These are phyloP conservation scores for Ianthella basta DNA, from an alignment of 37 sponge, comb jelly and placozoan species.

Conservation along the genomic window DNA sequence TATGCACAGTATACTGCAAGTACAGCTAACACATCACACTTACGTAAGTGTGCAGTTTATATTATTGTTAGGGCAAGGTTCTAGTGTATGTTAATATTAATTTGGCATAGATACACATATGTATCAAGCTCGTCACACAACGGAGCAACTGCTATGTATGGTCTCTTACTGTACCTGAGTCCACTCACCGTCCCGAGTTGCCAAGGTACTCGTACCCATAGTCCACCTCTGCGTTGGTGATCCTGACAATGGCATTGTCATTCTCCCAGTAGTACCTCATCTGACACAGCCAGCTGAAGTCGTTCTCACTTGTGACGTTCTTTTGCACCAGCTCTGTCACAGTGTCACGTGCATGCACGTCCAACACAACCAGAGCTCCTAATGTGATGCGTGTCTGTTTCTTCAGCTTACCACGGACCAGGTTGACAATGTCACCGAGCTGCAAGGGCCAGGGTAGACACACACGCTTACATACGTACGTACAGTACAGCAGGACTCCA, in stretches of 20 bases:
- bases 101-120: no score
- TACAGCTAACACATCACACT: no score
- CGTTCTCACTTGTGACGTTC: conserved; percentile 86
- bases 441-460: conserved; percentile 15
- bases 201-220: conserved; percentile 99
- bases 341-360: conserved; percentile 96
- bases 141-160: not conserved
- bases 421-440: conserved; percentile 88
- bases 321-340: conserved; percentile 82
- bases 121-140: no score
- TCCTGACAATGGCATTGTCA: conserved; percentile 69
- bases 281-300: conserved; percentile 98
- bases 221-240: conserved; percentile 89
- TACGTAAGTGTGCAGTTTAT: no score
- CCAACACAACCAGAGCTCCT: conserved; percentile 94
- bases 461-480: no score
- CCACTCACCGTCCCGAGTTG: conserved; percentile 83
- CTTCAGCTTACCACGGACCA: conserved; percentile 95
- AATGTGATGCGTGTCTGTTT: conserved; percentile 97
- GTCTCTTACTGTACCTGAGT: not conserved
- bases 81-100: no score
- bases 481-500: no score
- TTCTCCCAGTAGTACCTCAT: conserved; percentile 98
- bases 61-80: no score
- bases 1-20: no score